A percentile compares a stretch with the other conserved stretches of the same genome.
These are phyloP conservation scores for Drosophila mayaguana DNA, from an alignment of 2,888 invertebrate genomes.

Conservation along the genomic window DNA sequence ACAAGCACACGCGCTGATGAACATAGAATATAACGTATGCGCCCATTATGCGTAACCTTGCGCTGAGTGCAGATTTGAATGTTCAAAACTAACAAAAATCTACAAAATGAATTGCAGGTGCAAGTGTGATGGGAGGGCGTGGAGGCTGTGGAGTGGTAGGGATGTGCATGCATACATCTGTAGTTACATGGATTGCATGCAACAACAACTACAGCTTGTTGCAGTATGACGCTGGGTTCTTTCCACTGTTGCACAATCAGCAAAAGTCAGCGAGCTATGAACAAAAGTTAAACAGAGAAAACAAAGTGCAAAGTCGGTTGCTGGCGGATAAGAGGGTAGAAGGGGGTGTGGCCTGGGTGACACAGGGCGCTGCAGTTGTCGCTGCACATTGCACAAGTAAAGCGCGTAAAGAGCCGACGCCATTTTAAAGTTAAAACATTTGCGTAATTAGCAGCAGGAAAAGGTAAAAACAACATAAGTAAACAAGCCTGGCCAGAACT, in stretches of 20 bases:
- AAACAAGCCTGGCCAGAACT: conserved; percentile 15
- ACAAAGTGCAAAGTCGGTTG: conserved; percentile 62
- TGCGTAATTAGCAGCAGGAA: conserved; percentile 70
- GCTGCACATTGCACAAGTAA: conserved; percentile 45
- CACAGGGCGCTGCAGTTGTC: conserved; percentile 12
- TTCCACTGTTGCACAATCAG: conserved; percentile 70
- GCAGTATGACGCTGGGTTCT: conserved; percentile 24
- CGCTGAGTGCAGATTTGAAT: conserved; percentile 47
- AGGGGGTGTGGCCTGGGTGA: neutral
- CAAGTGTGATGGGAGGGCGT: conserved; percentile 10
- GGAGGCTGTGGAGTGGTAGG: neutral
- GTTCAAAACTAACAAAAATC: conserved; percentile 66
- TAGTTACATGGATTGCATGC: conserved; percentile 17
- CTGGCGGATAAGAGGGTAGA: neutral
- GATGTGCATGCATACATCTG: neutral
- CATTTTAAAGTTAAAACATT: conserved; percentile 73
- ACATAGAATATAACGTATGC: conserved; percentile 26
- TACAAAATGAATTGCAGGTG: conserved; percentile 63
- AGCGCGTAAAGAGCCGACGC: conserved; percentile 58
- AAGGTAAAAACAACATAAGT: conserved; percentile 41
- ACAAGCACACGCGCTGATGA: conserved; percentile 41
- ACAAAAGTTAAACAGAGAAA: conserved; percentile 77
- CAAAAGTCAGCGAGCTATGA: conserved; percentile 75
- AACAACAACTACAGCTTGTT: conserved; percentile 39
- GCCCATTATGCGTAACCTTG: conserved; percentile 13